Evolutionary conservation across 2,888 invertebrate genomes (phyloP).

Genomic region (Lasioglossum malachurum): DNA sequence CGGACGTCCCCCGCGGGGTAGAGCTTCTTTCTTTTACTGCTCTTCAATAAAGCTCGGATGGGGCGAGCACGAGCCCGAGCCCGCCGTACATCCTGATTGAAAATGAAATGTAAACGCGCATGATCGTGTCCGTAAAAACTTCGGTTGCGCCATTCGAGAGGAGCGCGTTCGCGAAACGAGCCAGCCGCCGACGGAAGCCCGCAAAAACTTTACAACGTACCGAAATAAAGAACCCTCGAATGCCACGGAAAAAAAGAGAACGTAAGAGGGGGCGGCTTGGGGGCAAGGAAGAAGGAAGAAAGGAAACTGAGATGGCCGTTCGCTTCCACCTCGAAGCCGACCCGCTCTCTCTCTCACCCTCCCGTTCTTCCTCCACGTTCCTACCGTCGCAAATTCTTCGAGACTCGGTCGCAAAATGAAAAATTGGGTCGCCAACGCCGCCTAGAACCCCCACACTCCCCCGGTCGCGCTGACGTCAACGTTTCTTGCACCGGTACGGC

Average conservation of each 20-base stretch:
- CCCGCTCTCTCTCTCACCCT: neutral
- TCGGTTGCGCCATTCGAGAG: neutral
- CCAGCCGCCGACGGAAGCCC: neutral
- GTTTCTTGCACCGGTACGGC: constrained; percentile 31
- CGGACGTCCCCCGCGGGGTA: neutral
- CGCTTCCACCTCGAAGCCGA: neutral
- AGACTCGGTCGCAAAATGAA: constrained; percentile 47
- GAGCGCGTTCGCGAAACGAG: constrained; percentile 14
- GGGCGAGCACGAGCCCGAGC: neutral
- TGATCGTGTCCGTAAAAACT: constrained; percentile 25
- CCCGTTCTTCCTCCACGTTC: constrained; percentile 1
- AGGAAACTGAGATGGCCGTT: constrained; percentile 13
- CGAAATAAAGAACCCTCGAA: constrained; percentile 33
- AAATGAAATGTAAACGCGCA: constrained; percentile 34
- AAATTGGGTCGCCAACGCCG: constrained; percentile 50
- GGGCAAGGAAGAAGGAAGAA: constrained; percentile 4
- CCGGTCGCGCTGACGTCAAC: constrained; percentile 45
- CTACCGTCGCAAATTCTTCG: constrained; percentile 40
- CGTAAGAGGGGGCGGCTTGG: neutral
- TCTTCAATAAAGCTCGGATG: constrained; percentile 2
- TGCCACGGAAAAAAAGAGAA: neutral
- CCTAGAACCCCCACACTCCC: neutral
- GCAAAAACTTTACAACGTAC: constrained; percentile 36
- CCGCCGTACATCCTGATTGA: constrained; percentile 20
- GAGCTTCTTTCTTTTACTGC: neutral